Evolutionary conservation across 2,113 vertebrate species (phyloP).

Genomic region (Rana temporaria): DNA sequence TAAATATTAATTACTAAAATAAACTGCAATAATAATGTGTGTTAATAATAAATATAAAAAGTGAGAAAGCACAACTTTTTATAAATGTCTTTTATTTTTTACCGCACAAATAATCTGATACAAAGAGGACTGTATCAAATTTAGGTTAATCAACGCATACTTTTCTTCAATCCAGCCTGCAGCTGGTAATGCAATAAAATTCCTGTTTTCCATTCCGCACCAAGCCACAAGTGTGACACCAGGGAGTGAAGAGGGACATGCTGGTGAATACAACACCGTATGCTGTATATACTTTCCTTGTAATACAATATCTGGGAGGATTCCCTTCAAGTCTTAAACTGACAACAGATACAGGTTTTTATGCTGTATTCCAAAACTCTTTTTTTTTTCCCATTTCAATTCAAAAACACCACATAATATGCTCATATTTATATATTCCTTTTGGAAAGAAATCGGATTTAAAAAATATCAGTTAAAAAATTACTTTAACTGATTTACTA

Average conservation of each 20-base stretch:
- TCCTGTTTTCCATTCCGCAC: neutral
- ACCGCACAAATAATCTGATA: neutral
- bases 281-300: slow-evolving; percentile 19
- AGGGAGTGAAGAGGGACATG: neutral
- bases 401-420: neutral
- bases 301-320: slow-evolving; percentile 13
- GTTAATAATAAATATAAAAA: too few relatives aligned
- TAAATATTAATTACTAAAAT: too few relatives aligned
- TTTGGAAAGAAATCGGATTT: neutral
- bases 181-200: slow-evolving; percentile 16
- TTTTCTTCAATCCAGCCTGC: neutral
- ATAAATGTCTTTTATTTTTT: too few relatives aligned
- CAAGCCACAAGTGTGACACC: slow-evolving; percentile 21
- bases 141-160: neutral
- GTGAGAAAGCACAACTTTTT: too few relatives aligned
- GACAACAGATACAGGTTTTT: slow-evolving; percentile 3
- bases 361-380: slow-evolving; percentile 4
- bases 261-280: slow-evolving; percentile 31
- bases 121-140: neutral
- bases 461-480: too few relatives aligned
- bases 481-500: too few relatives aligned
- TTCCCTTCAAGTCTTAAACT: slow-evolving; percentile 6
- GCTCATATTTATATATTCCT: neutral
- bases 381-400: neutral
- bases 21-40: too few relatives aligned